Evolutionary conservation across 2,797 vertebrate genomes (phyloP), one percentile per base, ranked within the genome.

Genomic region (Peromyscus eremicus): DNA sequence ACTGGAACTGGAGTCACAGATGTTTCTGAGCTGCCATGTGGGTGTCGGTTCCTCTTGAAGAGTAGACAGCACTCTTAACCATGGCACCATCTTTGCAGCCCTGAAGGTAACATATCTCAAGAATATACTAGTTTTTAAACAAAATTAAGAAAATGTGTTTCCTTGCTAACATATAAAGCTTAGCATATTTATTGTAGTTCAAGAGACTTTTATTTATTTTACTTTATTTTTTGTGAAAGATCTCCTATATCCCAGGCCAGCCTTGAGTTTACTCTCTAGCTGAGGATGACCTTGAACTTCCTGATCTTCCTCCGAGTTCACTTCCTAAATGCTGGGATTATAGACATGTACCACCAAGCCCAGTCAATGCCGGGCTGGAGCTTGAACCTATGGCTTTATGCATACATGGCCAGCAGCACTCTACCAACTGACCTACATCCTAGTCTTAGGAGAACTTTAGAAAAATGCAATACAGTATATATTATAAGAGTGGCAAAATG

Each of bases 21-120:
- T 52, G 46, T 52, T 86, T 86, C 10, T 52, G 46, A 86, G 64
- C 64, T 70, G 46, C 34, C 66, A 9, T 52, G 23, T 37, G 83
- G n/a, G 21, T 52, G 21, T 14, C 49, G 7, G 84, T 66, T 86
- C 32, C 21, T 49, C 34, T 25, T 66, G 43, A 85, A 68, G 19
- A 68, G 64, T 34, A 85, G 32, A 68, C 19, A 85, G 12, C 7
- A 17, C 34, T 49, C 23, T 70, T 70, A 85, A 52, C 32, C 62
- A 68, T 49, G 43, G 32, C 11, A 34, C 64, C 83, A 85, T 85
- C 10, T 66, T 29, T 84, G 29, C 40, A 49, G 6, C 6, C 62
- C 46, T 68, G 23, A 94, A 94, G 80, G 68, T 6, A 86, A 55
- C 21, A 62, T 66, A 87, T 90, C 88, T 92, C 76, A 94, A 93